These are phyloP conservation scores for Ibidorhyncha struthersii DNA, from an alignment of 2,113 vertebrate species.

Conservation along the genomic window DNA sequence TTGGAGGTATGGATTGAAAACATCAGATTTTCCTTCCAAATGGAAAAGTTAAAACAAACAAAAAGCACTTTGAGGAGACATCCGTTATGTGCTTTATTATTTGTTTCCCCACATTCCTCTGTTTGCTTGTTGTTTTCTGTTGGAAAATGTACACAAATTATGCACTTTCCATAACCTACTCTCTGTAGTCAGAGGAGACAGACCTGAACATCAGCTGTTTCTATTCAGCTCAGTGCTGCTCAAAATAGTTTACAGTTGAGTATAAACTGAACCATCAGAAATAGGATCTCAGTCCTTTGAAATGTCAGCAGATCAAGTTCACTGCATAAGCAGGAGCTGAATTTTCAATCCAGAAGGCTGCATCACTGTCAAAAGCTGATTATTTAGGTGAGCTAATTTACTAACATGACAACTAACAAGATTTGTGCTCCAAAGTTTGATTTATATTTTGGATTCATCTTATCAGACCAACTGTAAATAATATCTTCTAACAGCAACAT, in stretches of 20 bases:
- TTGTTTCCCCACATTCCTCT: neutral
- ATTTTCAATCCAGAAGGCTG: slow-evolving; percentile 53
- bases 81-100: neutral
- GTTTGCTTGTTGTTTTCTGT: slow-evolving; percentile 12
- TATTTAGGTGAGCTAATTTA: slow-evolving; percentile 74
- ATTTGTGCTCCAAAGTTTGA: slow-evolving; percentile 62
- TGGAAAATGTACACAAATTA: neutral
- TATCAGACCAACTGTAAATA: slow-evolving; percentile 47
- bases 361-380: slow-evolving; percentile 51
- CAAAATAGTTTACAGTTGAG: slow-evolving; percentile 67
- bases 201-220: slow-evolving; percentile 57
- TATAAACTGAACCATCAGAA: slow-evolving; percentile 72
- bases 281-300: slow-evolving; percentile 69
- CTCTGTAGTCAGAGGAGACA: slow-evolving; percentile 4
- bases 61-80: neutral
- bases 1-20: slow-evolving; percentile 8
- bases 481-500: slow-evolving; percentile 43
- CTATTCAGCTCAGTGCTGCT: slow-evolving; percentile 54
- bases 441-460: slow-evolving; percentile 48
- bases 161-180: neutral
- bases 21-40: slow-evolving; percentile 14
- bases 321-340: slow-evolving; percentile 41
- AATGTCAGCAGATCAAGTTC: slow-evolving; percentile 71
- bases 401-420: slow-evolving; percentile 47
- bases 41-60: neutral